These are phyloP conservation scores for Apoda limacodes DNA, from an alignment of 2,888 invertebrate genomes.

Conservation along the genomic window DNA sequence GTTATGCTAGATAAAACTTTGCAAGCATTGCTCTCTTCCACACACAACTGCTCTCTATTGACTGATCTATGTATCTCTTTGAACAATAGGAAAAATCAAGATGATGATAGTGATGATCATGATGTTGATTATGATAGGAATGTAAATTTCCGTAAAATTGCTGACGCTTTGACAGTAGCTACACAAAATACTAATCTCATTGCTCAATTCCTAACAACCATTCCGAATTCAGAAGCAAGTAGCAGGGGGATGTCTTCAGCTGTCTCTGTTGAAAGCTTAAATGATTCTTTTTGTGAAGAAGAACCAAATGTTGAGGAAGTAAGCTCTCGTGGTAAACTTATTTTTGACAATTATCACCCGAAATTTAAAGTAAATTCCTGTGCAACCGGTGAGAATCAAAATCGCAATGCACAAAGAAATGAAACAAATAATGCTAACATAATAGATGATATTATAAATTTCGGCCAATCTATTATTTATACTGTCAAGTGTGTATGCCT, in stretches of 20 bases:
- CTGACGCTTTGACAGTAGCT: slow-evolving; percentile 31
- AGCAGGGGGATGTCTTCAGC: slow-evolving; percentile 25
- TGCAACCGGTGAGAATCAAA: too few relatives aligned
- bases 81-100: slow-evolving; percentile 20
- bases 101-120: slow-evolving; percentile 19
- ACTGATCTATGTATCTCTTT: slow-evolving; percentile 34
- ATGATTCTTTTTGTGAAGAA: slow-evolving; percentile 27
- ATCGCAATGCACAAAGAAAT: slow-evolving; percentile 15
- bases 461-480: slow-evolving; percentile 21
- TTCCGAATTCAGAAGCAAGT: slow-evolving; percentile 10
- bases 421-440: slow-evolving; percentile 4
- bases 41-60: slow-evolving; percentile 36
- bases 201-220: slow-evolving; percentile 31
- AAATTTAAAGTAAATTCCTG: too few relatives aligned
- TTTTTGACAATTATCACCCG: too few relatives aligned
- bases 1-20: slow-evolving; percentile 28
- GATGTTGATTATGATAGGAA: too few relatives aligned
- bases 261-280: slow-evolving; percentile 41
- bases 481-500: slow-evolving; percentile 32
- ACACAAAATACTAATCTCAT: slow-evolving; percentile 36
- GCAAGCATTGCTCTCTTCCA: slow-evolving; percentile 38
- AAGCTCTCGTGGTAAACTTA: slow-evolving; percentile 7
- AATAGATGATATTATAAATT: neutral
- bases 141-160: slow-evolving; percentile 26
- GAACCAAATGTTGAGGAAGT: slow-evolving; percentile 3